Conservation (phyloP, 2,888 invertebrate genomes). For the Sericinus montela region DNA sequence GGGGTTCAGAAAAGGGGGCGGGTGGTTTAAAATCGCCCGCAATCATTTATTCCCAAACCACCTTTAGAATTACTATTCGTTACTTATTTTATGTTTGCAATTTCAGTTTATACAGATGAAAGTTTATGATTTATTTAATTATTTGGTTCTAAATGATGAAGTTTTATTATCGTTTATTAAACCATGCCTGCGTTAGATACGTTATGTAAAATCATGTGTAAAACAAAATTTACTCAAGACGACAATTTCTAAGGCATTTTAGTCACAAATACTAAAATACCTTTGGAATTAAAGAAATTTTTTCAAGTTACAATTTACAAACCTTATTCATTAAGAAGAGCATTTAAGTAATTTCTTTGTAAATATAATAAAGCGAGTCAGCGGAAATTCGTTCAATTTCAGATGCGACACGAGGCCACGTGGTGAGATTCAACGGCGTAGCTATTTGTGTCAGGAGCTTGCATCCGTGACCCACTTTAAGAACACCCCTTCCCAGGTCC, state of each 20-base stretch:
- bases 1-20: constrained; percentile 47
- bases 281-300: too few species aligned
- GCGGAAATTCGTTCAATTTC: constrained; percentile 9
- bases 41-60: constrained; percentile 79
- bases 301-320: background rate
- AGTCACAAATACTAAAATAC: too few species aligned
- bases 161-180: too few species aligned
- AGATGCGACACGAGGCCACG: constrained; percentile 55
- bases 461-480: constrained; percentile 74
- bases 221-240: too few species aligned
- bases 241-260: too few species aligned
- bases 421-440: constrained; percentile 56
- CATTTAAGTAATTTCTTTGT: background rate
- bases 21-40: constrained; percentile 78
- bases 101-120: background rate
- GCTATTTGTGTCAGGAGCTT: constrained; percentile 75
- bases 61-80: constrained; percentile 74
- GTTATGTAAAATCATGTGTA: too few species aligned
- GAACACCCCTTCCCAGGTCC: constrained; percentile 53
- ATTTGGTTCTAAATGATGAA: too few species aligned
- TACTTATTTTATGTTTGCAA: constrained; percentile 50
- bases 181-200: too few species aligned
- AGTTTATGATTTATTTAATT: background rate
- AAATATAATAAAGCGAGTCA: constrained; percentile 2
- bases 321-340: background rate